Percentiles rank a stretch among this genome's conserved stretches.
phyloP scores from a whole-genome alignment of 2,797 vertebrate species.

The Falco berigora region DNA sequence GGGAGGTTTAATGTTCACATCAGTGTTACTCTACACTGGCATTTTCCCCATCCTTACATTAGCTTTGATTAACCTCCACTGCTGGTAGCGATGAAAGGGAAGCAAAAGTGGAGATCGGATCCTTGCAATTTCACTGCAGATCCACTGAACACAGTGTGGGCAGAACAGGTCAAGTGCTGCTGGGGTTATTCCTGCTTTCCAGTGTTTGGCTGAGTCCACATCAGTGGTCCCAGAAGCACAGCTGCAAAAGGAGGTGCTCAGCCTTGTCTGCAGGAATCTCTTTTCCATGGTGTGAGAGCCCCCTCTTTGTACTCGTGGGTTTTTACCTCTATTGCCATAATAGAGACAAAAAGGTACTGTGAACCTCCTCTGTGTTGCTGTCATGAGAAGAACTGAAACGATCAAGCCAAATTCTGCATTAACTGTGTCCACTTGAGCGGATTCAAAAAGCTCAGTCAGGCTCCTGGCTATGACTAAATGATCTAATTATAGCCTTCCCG shows the following conservation, averaged over 20 bases:
- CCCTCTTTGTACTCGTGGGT: neutral
- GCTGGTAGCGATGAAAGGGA: neutral
- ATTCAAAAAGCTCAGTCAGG: constrained; percentile 52
- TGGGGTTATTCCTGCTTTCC: neutral
- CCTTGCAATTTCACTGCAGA: neutral
- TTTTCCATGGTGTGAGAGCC: neutral
- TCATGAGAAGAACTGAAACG: neutral
- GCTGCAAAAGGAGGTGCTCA: neutral
- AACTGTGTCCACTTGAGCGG: constrained; percentile 46
- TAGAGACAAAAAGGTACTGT: neutral
- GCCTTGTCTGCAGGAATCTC: neutral
- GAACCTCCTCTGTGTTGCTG: neutral
- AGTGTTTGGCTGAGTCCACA: neutral
- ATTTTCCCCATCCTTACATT: neutral
- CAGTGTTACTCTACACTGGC: neutral
- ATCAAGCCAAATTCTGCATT: constrained; percentile 19
- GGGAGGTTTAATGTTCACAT: neutral
- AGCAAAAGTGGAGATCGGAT: neutral
- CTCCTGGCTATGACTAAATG: constrained; percentile 57
- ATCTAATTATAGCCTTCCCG: constrained; percentile 52
- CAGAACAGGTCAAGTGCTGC: neutral
- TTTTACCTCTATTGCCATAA: neutral
- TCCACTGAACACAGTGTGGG: accelerated
- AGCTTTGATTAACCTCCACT: neutral
- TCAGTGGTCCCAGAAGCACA: neutral